Evolutionary conservation across 2,797 vertebrate species (phyloP).

Genomic region (Notolabrus celidotus): DNA sequence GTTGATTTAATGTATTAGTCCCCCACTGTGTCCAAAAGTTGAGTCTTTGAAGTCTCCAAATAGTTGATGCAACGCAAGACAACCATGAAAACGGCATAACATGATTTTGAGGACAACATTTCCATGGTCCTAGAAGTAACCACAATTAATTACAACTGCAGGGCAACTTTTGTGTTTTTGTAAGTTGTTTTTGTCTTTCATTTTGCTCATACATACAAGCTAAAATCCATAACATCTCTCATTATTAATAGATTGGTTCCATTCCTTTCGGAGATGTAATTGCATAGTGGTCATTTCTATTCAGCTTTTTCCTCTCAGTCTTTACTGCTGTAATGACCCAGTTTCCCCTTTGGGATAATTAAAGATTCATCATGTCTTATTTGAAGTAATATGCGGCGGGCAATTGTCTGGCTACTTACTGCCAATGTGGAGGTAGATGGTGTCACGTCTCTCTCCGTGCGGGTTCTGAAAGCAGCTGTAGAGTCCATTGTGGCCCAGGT

Average conservation of each 20-base stretch:
- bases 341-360: conserved; percentile 24
- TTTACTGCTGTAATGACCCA: conserved; percentile 31
- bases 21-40: too few relatives aligned
- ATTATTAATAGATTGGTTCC: conserved; percentile 32
- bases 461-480: conserved; percentile 97
- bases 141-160: not conserved
- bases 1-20: too few relatives aligned
- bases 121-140: not conserved
- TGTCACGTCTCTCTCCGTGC: conserved; percentile 91
- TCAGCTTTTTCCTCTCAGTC: conserved; percentile 5
- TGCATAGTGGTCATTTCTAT: conserved; percentile 21
- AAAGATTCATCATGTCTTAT: conserved; percentile 38
- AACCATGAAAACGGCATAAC: not conserved
- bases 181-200: conserved; percentile 3
- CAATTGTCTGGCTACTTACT: conserved; percentile 86
- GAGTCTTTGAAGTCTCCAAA: too few relatives aligned
- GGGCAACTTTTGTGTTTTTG: not conserved
- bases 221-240: not conserved
- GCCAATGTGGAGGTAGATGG: conserved; percentile 91
- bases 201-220: not conserved
- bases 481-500: conserved; percentile 90
- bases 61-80: not conserved
- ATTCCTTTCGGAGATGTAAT: conserved; percentile 9
- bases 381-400: conserved; percentile 10
- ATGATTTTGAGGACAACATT: not conserved